Base-by-base conservation (phyloP, 2,888 invertebrate genomes). In the Papilio gigon region DNA sequence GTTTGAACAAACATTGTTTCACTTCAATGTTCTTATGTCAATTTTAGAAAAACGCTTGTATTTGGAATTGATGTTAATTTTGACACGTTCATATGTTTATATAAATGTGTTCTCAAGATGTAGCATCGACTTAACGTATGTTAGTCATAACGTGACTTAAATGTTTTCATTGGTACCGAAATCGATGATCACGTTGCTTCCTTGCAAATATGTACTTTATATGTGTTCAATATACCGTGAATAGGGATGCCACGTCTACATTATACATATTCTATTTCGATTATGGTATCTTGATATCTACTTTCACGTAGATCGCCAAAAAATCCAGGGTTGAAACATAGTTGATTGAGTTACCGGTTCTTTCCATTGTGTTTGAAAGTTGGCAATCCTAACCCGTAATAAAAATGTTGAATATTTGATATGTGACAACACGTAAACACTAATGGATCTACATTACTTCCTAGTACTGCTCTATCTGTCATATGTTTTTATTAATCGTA, bases 401-500 rank as follows among this genome's bases (percentile, higher is more conserved):
- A n/a, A 30, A 30, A n/a, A 14, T 0, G 30, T 53, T 53, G 2
- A 53, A n/a, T 27, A 56, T 2, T 30, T 30, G 8, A 17, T 58
- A 58, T 65, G 22, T 35, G 27, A 40, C 14, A 40, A 25, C 12
- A 25, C 40, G 40, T 40, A 9, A 59, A 37, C 33, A 35, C 20
- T 37, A 56, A 56, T 56, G 53, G 27, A 59, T 65, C 9, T 22
- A 58, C 42, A 22, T 30, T 56, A 56, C 14, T 60, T 53, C 27
- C 50, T 40, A 35, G 60, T 37, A 37, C n/a, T 25, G 27, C 2
- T 27, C 20, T 50, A 42, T 61, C 56, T 47, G 56, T 27, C 63
- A 44, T 63, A 44, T 58, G 63, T 58, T 68, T 58, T 25, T 25
- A 50, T 44, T 47, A 50, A 67, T 61, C 61, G 35, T 25, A 17